Conservation (phyloP, 2,113 vertebrate species). For the Pangasianodon gigas region DNA sequence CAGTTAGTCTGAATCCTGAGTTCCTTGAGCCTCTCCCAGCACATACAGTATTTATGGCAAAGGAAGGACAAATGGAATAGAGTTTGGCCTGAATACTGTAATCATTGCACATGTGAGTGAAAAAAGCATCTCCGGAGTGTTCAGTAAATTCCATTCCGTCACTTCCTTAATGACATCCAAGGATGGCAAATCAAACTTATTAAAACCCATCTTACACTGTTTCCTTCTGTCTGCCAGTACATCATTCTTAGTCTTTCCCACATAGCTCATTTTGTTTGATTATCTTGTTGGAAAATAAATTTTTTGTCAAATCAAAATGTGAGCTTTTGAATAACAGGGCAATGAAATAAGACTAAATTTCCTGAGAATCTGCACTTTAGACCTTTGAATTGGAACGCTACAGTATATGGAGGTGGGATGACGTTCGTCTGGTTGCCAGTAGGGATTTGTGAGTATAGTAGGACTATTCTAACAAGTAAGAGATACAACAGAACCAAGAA, state of each 20-base stretch:
- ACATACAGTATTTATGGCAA: constrained; percentile 13
- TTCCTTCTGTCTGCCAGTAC: neutral
- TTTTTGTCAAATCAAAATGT: neutral
- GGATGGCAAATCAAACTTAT: constrained; percentile 26
- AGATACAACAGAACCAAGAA: neutral
- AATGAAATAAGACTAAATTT: neutral
- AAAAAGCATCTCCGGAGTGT: constrained; percentile 46
- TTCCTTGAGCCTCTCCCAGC: neutral
- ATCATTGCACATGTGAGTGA: constrained; percentile 51
- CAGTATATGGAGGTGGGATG: neutral
- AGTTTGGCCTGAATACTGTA: constrained; percentile 33
- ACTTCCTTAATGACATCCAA: constrained; percentile 36
- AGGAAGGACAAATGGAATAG: neutral
- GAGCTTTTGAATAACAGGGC: neutral
- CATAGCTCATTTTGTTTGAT: neutral
- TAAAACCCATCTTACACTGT: neutral
- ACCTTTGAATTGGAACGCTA: neutral
- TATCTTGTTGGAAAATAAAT: neutral
- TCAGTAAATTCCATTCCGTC: constrained; percentile 42
- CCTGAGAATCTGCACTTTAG: neutral
- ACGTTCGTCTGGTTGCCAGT: neutral
- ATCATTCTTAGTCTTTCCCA: neutral
- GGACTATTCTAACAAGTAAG: constrained; percentile 9
- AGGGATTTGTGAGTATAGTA: constrained; percentile 16
- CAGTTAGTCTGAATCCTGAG: constrained; percentile 15